Evolutionary conservation across 2,113 vertebrate species (phyloP).

Genomic region (Pelmatolapia mariae): DNA sequence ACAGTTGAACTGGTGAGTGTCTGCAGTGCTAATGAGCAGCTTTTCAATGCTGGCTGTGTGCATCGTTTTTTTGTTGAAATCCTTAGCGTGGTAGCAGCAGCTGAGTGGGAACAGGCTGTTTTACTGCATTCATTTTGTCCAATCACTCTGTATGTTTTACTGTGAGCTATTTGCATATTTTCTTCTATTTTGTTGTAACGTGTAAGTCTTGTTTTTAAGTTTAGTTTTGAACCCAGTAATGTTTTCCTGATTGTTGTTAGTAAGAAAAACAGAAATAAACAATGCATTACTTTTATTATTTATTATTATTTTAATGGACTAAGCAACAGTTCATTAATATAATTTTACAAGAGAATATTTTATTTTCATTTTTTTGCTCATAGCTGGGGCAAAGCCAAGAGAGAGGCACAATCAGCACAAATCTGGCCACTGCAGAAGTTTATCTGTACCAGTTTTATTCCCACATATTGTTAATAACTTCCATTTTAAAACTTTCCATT

Average conservation of each 20-base stretch:
- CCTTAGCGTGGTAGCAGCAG: not conserved
- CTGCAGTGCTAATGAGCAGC: not conserved
- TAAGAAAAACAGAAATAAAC: not conserved
- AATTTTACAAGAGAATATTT: not conserved
- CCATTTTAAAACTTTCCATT: not conserved
- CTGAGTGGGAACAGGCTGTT: not conserved
- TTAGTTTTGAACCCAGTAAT: not conserved
- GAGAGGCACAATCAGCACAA: not conserved
- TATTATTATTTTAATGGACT: not conserved
- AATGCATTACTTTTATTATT: accelerated
- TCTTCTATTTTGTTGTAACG: not conserved
- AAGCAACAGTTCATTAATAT: not conserved
- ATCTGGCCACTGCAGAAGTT: not conserved
- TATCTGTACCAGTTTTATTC: not conserved
- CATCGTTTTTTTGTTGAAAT: not conserved
- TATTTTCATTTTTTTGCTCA: not conserved
- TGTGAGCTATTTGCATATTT: not conserved
- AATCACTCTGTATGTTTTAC: not conserved
- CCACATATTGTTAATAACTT: not conserved
- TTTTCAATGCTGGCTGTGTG: not conserved
- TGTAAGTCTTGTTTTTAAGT: not conserved
- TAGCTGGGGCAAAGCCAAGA: accelerated
- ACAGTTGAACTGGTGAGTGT: not conserved
- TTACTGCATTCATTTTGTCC: not conserved
- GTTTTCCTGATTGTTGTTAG: not conserved